phyloP scores from a whole-genome alignment of 2,797 vertebrate genomes.

The Geotrypetes seraphini region DNA sequence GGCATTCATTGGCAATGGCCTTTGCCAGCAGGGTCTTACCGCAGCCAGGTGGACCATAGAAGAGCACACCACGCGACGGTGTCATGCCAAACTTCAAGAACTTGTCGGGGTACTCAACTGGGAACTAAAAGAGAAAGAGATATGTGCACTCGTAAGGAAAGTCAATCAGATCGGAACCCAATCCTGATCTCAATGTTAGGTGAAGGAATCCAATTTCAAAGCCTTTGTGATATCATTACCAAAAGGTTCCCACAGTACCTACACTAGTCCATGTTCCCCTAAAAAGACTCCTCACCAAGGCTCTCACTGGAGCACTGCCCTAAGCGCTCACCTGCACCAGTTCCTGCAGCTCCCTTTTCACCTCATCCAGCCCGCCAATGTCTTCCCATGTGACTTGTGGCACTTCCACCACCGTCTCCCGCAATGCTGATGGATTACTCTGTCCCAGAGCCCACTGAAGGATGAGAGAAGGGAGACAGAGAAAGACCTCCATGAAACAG shows the following conservation, averaged over 20 bases:
- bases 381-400: slow-evolving; percentile 46
- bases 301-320: neutral
- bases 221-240: too few relatives aligned
- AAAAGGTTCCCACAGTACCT: neutral
- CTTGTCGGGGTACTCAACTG: slow-evolving; percentile 43
- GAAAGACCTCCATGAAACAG: neutral
- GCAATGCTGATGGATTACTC: slow-evolving; percentile 43
- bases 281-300: too few relatives aligned
- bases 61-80: slow-evolving; percentile 39
- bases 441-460: slow-evolving; percentile 43
- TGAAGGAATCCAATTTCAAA: too few relatives aligned
- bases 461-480: neutral
- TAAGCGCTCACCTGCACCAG: slow-evolving; percentile 40
- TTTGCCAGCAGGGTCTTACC: slow-evolving; percentile 43
- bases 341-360: slow-evolving; percentile 44
- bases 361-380: slow-evolving; percentile 41
- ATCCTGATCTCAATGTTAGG: too few relatives aligned
- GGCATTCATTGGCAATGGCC: slow-evolving; percentile 41
- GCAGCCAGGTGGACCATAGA: slow-evolving; percentile 41
- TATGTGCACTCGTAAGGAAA: too few relatives aligned
- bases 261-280: neutral
- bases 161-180: too few relatives aligned
- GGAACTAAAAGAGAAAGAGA: too few relatives aligned
- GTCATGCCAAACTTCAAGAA: slow-evolving; percentile 48
- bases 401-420: slow-evolving; percentile 41